These are phyloP conservation scores for Girardia tigrina DNA, from an alignment of 2,888 invertebrate genomes.

Conservation along the genomic window DNA sequence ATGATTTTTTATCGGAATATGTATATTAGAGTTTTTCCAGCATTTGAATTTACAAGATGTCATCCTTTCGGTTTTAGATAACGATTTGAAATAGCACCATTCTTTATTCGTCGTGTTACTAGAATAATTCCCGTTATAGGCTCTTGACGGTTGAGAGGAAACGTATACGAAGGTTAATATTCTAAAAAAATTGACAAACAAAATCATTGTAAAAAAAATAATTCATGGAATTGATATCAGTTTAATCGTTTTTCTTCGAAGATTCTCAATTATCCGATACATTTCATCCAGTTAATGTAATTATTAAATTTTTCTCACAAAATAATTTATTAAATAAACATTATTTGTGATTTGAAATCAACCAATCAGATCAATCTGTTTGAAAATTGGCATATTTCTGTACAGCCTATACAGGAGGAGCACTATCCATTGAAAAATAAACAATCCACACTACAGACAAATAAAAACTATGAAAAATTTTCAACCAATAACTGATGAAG, in stretches of 20 bases:
- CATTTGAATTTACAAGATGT: neutral
- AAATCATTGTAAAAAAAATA: neutral
- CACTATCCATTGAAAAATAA: neutral
- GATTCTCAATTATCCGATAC: neutral
- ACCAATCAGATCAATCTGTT: neutral
- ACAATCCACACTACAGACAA: neutral
- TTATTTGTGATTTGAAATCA: slow-evolving; percentile 14
- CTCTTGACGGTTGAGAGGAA: neutral
- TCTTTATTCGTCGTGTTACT: neutral
- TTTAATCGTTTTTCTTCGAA: neutral
- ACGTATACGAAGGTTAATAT: neutral
- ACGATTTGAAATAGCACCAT: neutral
- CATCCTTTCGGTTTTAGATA: neutral
- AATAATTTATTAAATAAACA: slow-evolving; percentile 5
- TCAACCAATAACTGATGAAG: too few species aligned
- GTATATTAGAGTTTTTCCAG: neutral
- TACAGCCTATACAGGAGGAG: neutral
- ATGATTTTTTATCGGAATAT: neutral
- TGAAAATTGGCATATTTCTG: neutral
- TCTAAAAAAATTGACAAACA: neutral
- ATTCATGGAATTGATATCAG: neutral
- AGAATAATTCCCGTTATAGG: neutral
- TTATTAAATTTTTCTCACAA: neutral
- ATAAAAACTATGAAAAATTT: neutral
- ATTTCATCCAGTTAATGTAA: neutral